phyloP scores from a whole-genome alignment of 2,888 invertebrate genomes.

The Yponomeuta malinellus region DNA sequence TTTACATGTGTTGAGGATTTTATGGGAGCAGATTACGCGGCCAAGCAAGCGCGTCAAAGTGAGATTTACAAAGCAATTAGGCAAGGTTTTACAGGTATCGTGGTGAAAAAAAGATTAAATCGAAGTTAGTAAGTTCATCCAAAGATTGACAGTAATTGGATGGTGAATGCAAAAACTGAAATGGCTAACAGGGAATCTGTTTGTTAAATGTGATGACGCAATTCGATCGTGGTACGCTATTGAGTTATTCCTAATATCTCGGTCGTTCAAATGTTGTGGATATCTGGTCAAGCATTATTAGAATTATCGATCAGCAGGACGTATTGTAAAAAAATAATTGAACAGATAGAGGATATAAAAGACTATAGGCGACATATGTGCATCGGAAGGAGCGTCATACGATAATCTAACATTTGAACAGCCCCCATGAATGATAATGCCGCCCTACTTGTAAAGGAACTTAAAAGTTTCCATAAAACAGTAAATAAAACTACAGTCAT shows the following conservation, averaged over 20 bases:
- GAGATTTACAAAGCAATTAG: slow-evolving; percentile 12
- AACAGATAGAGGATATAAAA: not conserved
- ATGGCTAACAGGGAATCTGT: not conserved
- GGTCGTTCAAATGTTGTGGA: too few species aligned
- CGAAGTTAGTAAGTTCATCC: too few species aligned
- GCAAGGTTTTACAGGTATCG: too few species aligned
- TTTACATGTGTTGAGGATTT: slow-evolving; percentile 15
- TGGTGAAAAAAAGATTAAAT: not conserved
- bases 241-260: too few species aligned
- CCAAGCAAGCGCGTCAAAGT: slow-evolving; percentile 23
- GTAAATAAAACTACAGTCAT: slow-evolving; percentile 41
- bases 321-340: not conserved
- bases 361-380: slow-evolving; percentile 33
- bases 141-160: too few species aligned
- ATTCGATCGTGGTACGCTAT: not conserved
- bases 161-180: not conserved
- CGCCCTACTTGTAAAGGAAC: slow-evolving; percentile 19
- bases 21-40: slow-evolving; percentile 32
- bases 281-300: too few species aligned
- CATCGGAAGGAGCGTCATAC: slow-evolving; percentile 20
- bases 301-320: not conserved
- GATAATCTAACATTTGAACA: slow-evolving; percentile 39
- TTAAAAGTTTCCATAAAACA: slow-evolving; percentile 40
- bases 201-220: not conserved
- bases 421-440: slow-evolving; percentile 40